These are phyloP conservation scores for Chironomus riparius DNA, from an alignment of 2,888 invertebrate genomes.

Conservation along the genomic window DNA sequence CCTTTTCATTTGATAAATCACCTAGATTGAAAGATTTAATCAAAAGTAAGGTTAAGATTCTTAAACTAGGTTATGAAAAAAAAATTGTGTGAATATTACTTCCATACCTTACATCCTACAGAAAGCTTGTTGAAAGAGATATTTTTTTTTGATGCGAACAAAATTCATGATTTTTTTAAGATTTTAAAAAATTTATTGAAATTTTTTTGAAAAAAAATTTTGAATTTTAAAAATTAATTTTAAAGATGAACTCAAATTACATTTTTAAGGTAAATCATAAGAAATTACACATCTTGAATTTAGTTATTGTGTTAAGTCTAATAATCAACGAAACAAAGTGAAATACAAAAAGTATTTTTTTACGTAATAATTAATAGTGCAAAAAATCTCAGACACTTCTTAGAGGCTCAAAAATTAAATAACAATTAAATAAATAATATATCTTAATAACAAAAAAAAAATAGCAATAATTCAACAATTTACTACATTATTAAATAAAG, in stretches of 20 bases:
- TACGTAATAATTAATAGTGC: not conserved
- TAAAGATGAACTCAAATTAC: not conserved
- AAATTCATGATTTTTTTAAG: not conserved
- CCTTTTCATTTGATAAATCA: slow-evolving; percentile 63
- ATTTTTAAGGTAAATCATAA: not conserved
- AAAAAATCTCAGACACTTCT: not conserved
- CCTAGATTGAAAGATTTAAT: slow-evolving; percentile 42
- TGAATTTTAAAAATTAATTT: too few species aligned
- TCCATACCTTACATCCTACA: not conserved
- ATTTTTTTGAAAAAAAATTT: not conserved
- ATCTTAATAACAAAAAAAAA: slow-evolving; percentile 22
- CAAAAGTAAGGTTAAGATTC: slow-evolving; percentile 12
- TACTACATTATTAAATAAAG: not conserved
- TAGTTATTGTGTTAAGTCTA: too few species aligned
- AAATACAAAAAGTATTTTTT: not conserved
- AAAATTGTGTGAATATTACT: not conserved
- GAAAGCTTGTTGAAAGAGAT: not conserved
- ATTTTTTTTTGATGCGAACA: slow-evolving; percentile 6
- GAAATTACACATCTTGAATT: not conserved
- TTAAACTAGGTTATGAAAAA: not conserved
- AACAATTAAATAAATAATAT: not conserved
- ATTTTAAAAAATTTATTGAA: not conserved
- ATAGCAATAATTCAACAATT: slow-evolving; percentile 24
- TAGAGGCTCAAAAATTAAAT: not conserved
- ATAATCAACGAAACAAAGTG: not conserved